Evolutionary conservation across 30 jellyfish, hydroid and myxozoan genomes (phyloP), one percentile per base, ranked within the genome.

Genomic region (Aurelia sp.): DNA sequence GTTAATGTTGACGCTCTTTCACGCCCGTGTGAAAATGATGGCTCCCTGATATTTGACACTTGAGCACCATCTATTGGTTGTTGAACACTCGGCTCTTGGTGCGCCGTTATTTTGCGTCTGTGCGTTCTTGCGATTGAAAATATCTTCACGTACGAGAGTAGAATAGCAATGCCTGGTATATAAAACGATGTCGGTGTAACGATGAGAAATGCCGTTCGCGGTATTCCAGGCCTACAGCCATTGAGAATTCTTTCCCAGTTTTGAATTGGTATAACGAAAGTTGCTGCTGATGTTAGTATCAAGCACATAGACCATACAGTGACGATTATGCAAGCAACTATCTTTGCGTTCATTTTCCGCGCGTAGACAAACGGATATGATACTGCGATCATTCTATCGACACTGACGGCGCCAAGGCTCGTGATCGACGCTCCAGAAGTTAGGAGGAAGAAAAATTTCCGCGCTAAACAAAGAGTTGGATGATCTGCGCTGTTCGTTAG

Each of bases 121-220:
- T 88, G 91, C 82, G 66, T 57, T 51, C 96, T 55, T 33, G 98
- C 98, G 6, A 91, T 76, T 41, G 82, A 13, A 55, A 71, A 91
- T 23, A 91, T 85, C 67, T 91, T 91, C 16, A 91, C 19, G 91
- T 91, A 91, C 40, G 82, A 95, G 12, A 84, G 66, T 58, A 91
- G 64, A 23, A 91, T 91, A 35, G 79, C 67, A 40, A 86, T 33
- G 2, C 98, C 98, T 23, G 98, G 94, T 66, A 91, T 30, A 61
- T 91, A 91, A 62, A 91, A 91, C 48, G 77, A 62, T 21, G 86
- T 73, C 17, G 98, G 98, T 8, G 96, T 86, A 13, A 81, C 96
- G 12, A 80, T 51, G 35, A 86, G 78, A 75, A 78, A 91, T 53
- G 89, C 52, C n/a, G 70, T 62, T 48, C 86, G 69, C 65, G 98